These are phyloP conservation scores for Acholoe squamosa DNA, from an alignment of 2,888 invertebrate genomes.

Conservation along the genomic window DNA sequence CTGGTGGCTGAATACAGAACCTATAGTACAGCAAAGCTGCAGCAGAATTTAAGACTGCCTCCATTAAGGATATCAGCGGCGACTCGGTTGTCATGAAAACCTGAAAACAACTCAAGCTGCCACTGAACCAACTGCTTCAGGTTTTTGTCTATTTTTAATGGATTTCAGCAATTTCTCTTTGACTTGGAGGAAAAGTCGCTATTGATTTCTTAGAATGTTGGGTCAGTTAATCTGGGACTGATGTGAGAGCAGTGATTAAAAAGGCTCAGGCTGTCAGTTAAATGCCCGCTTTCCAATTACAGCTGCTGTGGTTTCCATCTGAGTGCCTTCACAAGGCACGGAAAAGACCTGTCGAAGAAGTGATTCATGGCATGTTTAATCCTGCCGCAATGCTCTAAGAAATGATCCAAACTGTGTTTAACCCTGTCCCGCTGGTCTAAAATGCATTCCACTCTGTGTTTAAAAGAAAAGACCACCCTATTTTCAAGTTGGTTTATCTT, in stretches of 20 bases:
- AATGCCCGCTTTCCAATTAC: no score
- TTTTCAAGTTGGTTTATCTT: no score
- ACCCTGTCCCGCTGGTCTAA: no score
- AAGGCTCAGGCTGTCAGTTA: no score
- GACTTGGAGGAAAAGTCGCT: background rate
- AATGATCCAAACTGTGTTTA: no score
- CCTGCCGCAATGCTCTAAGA: no score
- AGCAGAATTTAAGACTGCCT: background rate
- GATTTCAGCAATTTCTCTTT: conserved; percentile 1
- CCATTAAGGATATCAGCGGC: conserved; percentile 8
- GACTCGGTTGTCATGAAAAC: conserved; percentile 3
- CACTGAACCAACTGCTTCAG: background rate
- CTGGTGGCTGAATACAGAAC: no score
- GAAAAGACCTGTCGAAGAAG: no score
- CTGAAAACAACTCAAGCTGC: background rate
- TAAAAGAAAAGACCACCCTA: no score
- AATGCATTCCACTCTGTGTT: no score
- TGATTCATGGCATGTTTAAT: no score
- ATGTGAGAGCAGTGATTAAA: background rate
- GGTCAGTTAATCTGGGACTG: background rate
- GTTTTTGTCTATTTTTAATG: background rate
- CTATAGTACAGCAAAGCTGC: no score
- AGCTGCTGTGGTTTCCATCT: background rate
- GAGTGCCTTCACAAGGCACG: background rate
- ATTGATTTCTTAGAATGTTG: background rate